phyloP scores from a whole-genome alignment of 2,888 invertebrate genomes.

The Candidula unifasciata region DNA sequence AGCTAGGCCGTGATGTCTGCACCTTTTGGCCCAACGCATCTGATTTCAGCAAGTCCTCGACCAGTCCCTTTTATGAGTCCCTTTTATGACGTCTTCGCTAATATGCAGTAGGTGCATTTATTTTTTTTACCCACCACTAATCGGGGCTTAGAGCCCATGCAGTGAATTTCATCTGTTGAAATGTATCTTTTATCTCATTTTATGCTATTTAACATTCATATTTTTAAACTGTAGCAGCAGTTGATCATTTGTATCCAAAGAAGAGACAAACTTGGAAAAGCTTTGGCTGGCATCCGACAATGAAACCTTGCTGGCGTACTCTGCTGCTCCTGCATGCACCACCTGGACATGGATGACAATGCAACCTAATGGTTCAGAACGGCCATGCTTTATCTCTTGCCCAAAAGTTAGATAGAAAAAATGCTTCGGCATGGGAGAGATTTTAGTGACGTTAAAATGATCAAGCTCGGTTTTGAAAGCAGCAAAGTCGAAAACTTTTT shows the following conservation, averaged over 20 bases:
- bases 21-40: too few species aligned
- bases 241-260: conserved; percentile 16
- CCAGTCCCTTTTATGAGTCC: too few species aligned
- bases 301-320: neutral
- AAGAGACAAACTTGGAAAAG: neutral
- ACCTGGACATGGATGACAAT: conserved; percentile 32
- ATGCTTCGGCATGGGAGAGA: neutral
- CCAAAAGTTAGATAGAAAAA: conserved; percentile 39
- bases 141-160: too few species aligned
- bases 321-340: neutral
- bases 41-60: too few species aligned
- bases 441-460: neutral
- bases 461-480: conserved; percentile 6
- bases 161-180: too few species aligned
- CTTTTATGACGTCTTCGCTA: too few species aligned
- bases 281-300: neutral
- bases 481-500: conserved; percentile 38
- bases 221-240: conserved; percentile 31
- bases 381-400: conserved; percentile 34
- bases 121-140: too few species aligned
- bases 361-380: conserved; percentile 10
- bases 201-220: conserved; percentile 8
- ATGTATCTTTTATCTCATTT: neutral
- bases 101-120: too few species aligned
- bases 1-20: too few species aligned